A percentile compares a stretch with the other conserved stretches of the same genome.
Conservation (phyloP, 2,113 vertebrate species). For the Syngnathus scovelli region DNA sequence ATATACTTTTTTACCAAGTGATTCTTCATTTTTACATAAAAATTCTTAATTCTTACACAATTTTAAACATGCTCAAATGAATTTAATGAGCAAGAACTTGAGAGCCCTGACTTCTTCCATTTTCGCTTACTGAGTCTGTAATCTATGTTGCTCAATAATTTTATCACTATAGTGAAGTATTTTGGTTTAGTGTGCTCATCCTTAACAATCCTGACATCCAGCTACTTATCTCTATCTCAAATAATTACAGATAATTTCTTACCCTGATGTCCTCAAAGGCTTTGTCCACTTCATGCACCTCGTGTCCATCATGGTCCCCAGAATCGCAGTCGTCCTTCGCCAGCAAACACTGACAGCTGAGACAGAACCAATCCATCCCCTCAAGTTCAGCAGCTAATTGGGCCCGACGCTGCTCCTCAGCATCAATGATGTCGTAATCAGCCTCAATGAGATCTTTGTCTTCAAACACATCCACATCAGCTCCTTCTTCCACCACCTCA, state of each 20-base stretch:
- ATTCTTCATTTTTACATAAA: too few relatives aligned
- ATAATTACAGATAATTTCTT: neutral
- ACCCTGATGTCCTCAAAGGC: constrained; percentile 85
- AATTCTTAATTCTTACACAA: too few relatives aligned
- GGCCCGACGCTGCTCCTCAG: constrained; percentile 69
- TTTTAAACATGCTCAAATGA: too few relatives aligned
- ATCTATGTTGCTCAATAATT: too few relatives aligned
- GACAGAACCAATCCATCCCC: constrained; percentile 82
- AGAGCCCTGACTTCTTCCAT: too few relatives aligned
- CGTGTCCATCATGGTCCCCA: constrained; percentile 78
- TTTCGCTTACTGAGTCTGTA: neutral
- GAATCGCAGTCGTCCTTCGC: constrained; percentile 73
- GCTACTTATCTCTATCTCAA: neutral
- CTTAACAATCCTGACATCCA: neutral
- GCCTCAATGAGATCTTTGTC: constrained; percentile 66
- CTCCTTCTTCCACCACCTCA: constrained; percentile 19
- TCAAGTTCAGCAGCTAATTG: constrained; percentile 71
- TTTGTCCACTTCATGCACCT: constrained; percentile 75
- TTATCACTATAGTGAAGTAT: too few relatives aligned
- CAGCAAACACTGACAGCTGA: constrained; percentile 80
- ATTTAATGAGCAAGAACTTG: too few relatives aligned
- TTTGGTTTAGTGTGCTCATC: too few relatives aligned
- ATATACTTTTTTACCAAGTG: too few relatives aligned
- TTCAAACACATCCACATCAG: constrained; percentile 21
- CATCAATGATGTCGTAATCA: constrained; percentile 75